A percentile compares a stretch with the other conserved stretches of the same genome.
These are phyloP conservation scores for Thymelicus lineola DNA, from an alignment of 2,888 invertebrate species.

Conservation along the genomic window DNA sequence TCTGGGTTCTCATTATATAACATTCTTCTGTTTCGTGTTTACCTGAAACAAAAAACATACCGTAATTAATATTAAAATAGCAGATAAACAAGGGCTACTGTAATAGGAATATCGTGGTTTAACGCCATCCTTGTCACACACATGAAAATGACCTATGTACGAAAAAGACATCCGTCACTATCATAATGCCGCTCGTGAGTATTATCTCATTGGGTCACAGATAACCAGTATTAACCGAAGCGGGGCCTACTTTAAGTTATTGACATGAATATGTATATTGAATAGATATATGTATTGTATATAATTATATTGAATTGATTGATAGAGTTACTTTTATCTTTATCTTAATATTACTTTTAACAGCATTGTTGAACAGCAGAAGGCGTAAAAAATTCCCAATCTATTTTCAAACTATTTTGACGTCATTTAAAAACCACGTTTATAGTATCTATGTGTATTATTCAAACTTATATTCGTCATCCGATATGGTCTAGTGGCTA, in stretches of 20 bases:
- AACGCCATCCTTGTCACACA: conserved; percentile 6
- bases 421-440: no score
- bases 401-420: no score
- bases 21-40: background rate
- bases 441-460: background rate
- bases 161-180: conserved; percentile 13
- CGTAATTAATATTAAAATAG: background rate
- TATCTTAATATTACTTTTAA: conserved; percentile 2
- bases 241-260: conserved; percentile 9
- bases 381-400: background rate
- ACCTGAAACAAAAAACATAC: conserved; percentile 15
- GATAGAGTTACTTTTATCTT: background rate
- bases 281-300: no score
- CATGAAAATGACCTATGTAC: background rate
- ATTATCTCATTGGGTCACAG: conserved; percentile 49
- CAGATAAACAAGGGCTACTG: conserved; percentile 1
- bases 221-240: conserved; percentile 34
- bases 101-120: background rate
- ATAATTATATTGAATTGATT: no score
- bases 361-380: background rate
- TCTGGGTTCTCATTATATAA: no score
- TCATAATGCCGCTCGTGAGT: conserved; percentile 12
- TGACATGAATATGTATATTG: conserved; percentile 7
- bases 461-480: background rate
- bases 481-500: conserved; percentile 87